Evolutionary conservation across 2,888 invertebrate genomes (phyloP), one percentile per base, ranked within the genome.

Genomic region (Euspilapteryx auroguttella): DNA sequence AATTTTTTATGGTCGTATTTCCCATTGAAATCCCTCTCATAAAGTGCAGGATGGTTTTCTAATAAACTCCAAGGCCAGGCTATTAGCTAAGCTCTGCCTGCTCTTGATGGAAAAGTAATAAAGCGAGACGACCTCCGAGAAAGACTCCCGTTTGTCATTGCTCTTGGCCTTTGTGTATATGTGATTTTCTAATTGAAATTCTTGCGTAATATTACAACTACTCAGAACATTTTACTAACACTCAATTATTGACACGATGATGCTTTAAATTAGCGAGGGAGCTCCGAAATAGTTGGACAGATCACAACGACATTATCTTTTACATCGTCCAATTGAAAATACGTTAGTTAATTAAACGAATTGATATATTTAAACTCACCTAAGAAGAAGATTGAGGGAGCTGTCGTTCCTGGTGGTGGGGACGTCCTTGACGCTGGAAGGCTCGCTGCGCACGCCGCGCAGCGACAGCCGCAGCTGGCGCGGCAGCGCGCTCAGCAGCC

Each of bases 401-500:
- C 75, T 75, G 47, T 75, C 75, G 44, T 75, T 71, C 39, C 75
- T 68, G 21, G 69, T 59, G 33, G 71, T 66, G 30, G 73, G 75
- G 32, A 61, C 64, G 39, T 68, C 73, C 44, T 75, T 75, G 37
- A 73, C 71, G 43, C 73, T 73, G 32, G 73, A 71, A 34, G 75
- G 68, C 52, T 77, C 57, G 47, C 79, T 64, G 46, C 75, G 53
- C 43, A 79, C 58, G 25, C 63, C 79, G 28, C 77, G 65, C 32
- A 79, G 62, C 24, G 79, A 78, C 34, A 66, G 59, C 36, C 76
- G 57, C 39, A 77, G 62, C 42, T 73, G 77, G 44, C 68, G 65
- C 36, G 79, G 78, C 40, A 81, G 63, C 21, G 79, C 64, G 31
- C 71, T 73, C 36, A 81, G 59, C 21, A 81, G 56, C 36, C 81